Percentiles rank a stretch among this genome's conserved stretches.
Evolutionary conservation across 2,888 invertebrate genomes (phyloP).

Genomic region (Tryphoninae sp.): DNA sequence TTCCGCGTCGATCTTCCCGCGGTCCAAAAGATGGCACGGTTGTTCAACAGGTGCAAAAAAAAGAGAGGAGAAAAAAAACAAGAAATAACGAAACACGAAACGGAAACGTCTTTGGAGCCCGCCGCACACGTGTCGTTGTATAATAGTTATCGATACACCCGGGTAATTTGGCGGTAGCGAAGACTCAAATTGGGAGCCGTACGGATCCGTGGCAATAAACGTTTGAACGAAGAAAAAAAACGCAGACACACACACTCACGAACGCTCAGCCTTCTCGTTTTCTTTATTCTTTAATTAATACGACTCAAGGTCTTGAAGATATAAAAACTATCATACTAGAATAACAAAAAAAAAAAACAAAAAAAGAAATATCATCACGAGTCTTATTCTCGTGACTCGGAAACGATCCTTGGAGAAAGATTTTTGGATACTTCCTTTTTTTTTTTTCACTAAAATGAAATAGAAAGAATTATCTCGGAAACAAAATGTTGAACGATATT

Average conservation of each 20-base stretch:
- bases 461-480: neutral
- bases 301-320: too few species aligned
- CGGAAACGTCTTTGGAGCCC: conserved; percentile 12
- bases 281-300: too few species aligned
- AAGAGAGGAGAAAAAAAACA: neutral
- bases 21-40: neutral
- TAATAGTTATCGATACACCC: conserved; percentile 23
- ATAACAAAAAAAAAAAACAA: conserved; percentile 7
- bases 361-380: neutral
- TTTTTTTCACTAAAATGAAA: neutral
- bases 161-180: conserved; percentile 32
- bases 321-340: neutral
- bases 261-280: too few species aligned
- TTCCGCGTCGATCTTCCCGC: conserved; percentile 3
- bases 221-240: neutral
- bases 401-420: neutral
- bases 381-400: neutral
- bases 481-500: neutral
- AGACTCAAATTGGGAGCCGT: neutral
- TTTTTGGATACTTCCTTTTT: neutral
- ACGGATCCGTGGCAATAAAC: neutral
- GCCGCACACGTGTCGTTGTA: conserved; percentile 14
- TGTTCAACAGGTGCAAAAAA: conserved; percentile 36
- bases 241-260: too few species aligned
- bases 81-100: neutral